Evolutionary conservation across 30 jellyfish, hydroid and myxozoan genomes (phyloP), one percentile per base, ranked within the genome.

Genomic region (Aurelia aurita complex sp. Pacific): DNA sequence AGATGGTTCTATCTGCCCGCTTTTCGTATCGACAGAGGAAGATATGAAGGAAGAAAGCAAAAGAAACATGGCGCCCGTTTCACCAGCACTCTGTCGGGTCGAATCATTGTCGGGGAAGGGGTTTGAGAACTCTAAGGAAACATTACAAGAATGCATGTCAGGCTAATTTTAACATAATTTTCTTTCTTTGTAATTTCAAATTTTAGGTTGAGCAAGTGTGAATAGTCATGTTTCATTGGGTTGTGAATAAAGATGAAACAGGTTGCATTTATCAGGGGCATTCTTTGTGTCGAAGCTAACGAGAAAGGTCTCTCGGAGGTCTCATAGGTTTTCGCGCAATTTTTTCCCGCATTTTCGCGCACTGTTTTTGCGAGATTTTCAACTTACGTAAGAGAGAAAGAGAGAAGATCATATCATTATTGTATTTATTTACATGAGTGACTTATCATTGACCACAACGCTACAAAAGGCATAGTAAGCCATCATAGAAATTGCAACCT

Each of bases 1-100:
- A 70, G 99, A 94, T 15, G 99, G 99, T 53, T 94, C 99, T 64
- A 94, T 94, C 60, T 94, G 99, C 85, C 85, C 59, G 70, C 81
- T 87, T 74, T 79, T 87, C 57, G 83, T 70, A 61, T 77, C 88
- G 16, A 46, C 87, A 18, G 64, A 15, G 35, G 87, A 72, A 71
- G 89, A 72, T 38, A 64, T 63, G 23, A 78, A 55, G 17, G 87
- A 46, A 38, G 87, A 54, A 60, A 70, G 83, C 63, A 84, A 84
- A 74, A 62, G 76, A 52, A 73, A 73, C 10, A 84, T 84, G 93
- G 93, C 93, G 80, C 67, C 86, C 46, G 74, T 84, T 17, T 38
- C 92, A 3, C 64, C 81, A 32, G 57, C 85, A 23, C 85, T 72
- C 35, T 84, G 93, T 84, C 93, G 93, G 54, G 85, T 84, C 55